Evolutionary conservation across 2,888 invertebrate species (phyloP).

Genomic region (Cataglyphis albicans): DNA sequence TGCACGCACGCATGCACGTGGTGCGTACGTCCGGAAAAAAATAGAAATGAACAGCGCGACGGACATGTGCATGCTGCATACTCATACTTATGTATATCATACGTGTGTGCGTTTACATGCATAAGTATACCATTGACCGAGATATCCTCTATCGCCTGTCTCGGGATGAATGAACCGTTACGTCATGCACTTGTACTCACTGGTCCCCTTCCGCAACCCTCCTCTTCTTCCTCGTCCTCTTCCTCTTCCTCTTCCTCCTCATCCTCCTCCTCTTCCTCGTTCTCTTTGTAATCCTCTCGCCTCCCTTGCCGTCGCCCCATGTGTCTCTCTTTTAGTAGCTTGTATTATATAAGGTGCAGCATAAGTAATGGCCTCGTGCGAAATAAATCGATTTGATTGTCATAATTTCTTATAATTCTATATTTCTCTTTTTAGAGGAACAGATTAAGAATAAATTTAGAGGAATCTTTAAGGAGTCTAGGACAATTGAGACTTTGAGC

Average conservation of each 20-base stretch:
- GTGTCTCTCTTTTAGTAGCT: constrained; percentile 55
- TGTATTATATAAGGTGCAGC: constrained; percentile 50
- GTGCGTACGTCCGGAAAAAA: constrained; percentile 38
- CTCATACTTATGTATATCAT: constrained; percentile 35
- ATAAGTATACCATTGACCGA: constrained; percentile 84
- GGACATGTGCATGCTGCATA: constrained; percentile 36
- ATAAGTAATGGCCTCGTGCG: constrained; percentile 34
- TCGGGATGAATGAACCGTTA: constrained; percentile 85
- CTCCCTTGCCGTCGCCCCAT: constrained; percentile 21
- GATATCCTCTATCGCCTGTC: constrained; percentile 85
- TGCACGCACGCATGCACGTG: constrained; percentile 43
- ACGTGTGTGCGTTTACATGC: constrained; percentile 57
- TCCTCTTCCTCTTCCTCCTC: constrained; percentile 62
- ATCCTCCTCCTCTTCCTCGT: constrained; percentile 66
- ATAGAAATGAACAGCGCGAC: constrained; percentile 39
- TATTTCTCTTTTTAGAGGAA: not conserved
- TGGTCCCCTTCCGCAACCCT: constrained; percentile 75
- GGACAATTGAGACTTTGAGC: not conserved
- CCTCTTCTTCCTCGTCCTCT: constrained; percentile 60
- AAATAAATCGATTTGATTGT: constrained; percentile 33
- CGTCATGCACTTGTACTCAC: constrained; percentile 85
- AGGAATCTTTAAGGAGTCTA: not conserved
- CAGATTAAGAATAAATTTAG: not conserved
- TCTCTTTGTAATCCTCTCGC: constrained; percentile 74
- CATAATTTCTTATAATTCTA: constrained; percentile 26